Evolutionary conservation across 2,888 invertebrate species (phyloP).

Genomic region (Deilephila porcellus): DNA sequence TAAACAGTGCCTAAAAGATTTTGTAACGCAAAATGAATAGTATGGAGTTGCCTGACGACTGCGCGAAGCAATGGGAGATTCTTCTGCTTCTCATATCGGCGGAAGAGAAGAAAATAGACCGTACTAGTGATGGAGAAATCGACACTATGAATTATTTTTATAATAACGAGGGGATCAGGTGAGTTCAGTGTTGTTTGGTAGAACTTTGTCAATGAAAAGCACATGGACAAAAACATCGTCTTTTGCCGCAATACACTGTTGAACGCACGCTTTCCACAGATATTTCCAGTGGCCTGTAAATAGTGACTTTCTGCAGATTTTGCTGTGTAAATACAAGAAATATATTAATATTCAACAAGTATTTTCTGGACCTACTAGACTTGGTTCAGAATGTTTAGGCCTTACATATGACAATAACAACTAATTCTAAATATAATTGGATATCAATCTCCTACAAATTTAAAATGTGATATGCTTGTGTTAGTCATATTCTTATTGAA

Average conservation of each 20-base stretch:
- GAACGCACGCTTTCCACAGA: too few species aligned
- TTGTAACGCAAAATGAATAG: constrained; percentile 54
- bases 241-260: neutral
- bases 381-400: too few species aligned
- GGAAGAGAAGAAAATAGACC: constrained; percentile 76
- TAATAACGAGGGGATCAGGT: constrained; percentile 73
- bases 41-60: constrained; percentile 66
- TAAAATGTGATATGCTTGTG: too few species aligned
- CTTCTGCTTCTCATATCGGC: constrained; percentile 69
- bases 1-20: constrained; percentile 34
- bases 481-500: too few species aligned
- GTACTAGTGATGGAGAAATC: constrained; percentile 67
- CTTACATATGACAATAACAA: too few species aligned
- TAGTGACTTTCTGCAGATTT: too few species aligned
- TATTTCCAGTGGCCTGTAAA: too few species aligned
- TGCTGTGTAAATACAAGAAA: too few species aligned
- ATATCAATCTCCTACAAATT: too few species aligned
- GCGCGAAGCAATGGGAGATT: constrained; percentile 77
- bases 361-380: too few species aligned
- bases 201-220: neutral
- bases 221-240: neutral
- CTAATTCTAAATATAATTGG: too few species aligned
- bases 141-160: constrained; percentile 74
- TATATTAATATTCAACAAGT: too few species aligned
- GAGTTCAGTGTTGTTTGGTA: constrained; percentile 33